Base-by-base conservation (phyloP, 2,113 vertebrate species). In the Pyrgilauda ruficollis region DNA sequence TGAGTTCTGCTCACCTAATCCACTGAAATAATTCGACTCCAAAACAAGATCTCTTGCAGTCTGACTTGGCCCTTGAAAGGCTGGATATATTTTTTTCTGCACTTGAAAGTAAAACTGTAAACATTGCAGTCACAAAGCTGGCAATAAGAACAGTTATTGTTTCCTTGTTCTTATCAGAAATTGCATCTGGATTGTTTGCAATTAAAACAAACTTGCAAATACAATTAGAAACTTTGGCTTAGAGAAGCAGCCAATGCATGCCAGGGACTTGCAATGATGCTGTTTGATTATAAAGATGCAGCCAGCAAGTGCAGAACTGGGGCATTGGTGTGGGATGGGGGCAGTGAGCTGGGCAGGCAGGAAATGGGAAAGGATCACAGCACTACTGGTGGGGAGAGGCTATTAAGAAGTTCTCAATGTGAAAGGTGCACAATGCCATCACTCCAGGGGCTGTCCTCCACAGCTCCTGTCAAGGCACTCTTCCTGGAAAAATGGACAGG, bases 311-410 rank as follows among this genome's bases (percentile, higher is more conserved):
- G 0, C 24, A 26, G 39, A 47, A 46, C 52, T 22, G 39, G 66
- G 47, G 19, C 4, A 1, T 30, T 0, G 0, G 11, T 15, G 4
- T 88, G 33, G n/a, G 21, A 11, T n/a, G 44, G n/a, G 1, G 3
- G 11, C 28, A n/a, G 2, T 23, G 64, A 64, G 13, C 58, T 74
- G 37, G 21, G 31, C 12, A 49, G n/a, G 26, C 24, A 73, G 46
- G 2, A 13, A 23, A 24, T 1, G 2, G 46, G 35, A 47, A 47
- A 70, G 30, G 7, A 90, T 37, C 33, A 24, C 0, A 0, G 31
- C 2, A 4, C 4, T 8, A 0, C 35, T 41, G 30, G 8, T 2
- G 1, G 13, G 58, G 5, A 49, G 13, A 23, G 31, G 30, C 5
- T 58, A 23, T 69, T 12, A 20, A 50, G 70, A 63, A 84, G 5